phyloP scores from a whole-genome alignment of 2,888 invertebrate genomes.

The Colletes collaris region DNA sequence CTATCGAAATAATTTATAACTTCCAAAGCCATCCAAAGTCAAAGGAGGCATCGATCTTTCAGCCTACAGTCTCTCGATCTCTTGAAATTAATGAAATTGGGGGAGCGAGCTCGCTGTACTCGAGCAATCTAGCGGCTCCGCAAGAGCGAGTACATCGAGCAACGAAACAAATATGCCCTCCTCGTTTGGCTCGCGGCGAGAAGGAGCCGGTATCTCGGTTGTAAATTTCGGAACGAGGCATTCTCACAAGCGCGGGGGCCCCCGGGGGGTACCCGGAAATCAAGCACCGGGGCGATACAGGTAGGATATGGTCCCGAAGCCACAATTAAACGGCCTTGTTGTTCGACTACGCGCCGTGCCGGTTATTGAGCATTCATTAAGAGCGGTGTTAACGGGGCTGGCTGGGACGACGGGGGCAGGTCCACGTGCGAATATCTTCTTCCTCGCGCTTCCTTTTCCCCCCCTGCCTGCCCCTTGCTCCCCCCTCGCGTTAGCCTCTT shows the following conservation, averaged over 20 bases:
- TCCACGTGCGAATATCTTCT: slow-evolving; percentile 68
- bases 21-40: no score
- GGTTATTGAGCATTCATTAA: slow-evolving; percentile 50
- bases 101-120: no score
- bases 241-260: slow-evolving; percentile 18
- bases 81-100: no score
- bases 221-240: slow-evolving; percentile 19
- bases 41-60: no score
- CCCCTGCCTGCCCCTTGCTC: not conserved
- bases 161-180: no score
- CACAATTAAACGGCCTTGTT: slow-evolving; percentile 35
- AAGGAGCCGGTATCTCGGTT: not conserved
- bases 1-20: no score
- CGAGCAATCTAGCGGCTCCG: no score
- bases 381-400: slow-evolving; percentile 44
- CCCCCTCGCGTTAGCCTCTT: slow-evolving; percentile 7
- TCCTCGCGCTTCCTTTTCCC: slow-evolving; percentile 33
- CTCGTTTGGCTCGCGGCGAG: no score
- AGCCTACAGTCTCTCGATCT: no score
- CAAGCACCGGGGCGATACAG: slow-evolving; percentile 8
- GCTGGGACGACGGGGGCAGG: slow-evolving; percentile 57
- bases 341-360: slow-evolving; percentile 13
- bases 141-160: no score
- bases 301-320: slow-evolving; percentile 15
- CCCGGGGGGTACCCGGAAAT: slow-evolving; percentile 21